Base-by-base conservation (phyloP, 2,888 invertebrate genomes). In the Xylota segnis region DNA sequence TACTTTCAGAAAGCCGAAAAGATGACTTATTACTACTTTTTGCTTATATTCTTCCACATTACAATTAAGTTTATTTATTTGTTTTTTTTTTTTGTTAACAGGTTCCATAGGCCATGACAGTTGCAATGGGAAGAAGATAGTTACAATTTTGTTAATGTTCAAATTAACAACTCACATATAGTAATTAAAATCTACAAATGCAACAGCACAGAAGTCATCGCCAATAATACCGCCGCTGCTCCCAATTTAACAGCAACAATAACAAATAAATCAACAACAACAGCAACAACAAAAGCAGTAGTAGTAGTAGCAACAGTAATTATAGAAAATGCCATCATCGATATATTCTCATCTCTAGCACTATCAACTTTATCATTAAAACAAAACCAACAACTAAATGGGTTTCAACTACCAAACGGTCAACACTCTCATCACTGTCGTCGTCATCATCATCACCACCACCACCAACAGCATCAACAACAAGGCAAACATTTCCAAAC, bases 51-150 rank as follows among this genome's bases (percentile, higher is more conserved):
- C n/a, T 4, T 14, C 23, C 6, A n/a, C 23, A 40, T 2, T 16
- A 34, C 32, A 16, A 29, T 29, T 4, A 45, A 14, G n/a, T 14
- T 7, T 63, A 58, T 14, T 29, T 29, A 4, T 47, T 10, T 74
- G 56, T 23, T 83, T 45, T 58, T n/a, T 61, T 63, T 87, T 40
- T 87, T 76, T 9, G 88, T 84, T 90, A 90, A 27, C 93, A 95
- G 95, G 94, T 95, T 95, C 94, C 95, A 95, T 94, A 95, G 95
- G 94, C 95, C 95, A 95, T 95, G 95, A 95, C 95, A 94, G 94
- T 95, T 94, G 94, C 92, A 92, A 92, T 91, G 91, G 92, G 90
- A 89, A 74, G 89, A 90, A 87, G 12, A 58, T 87, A 70, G 71
- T 79, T 79, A 87, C 87, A 84, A 87, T 79, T 87, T 83, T 87